Evolutionary conservation across 2,113 vertebrate species (phyloP).

Genomic region (Sylvietta virens): DNA sequence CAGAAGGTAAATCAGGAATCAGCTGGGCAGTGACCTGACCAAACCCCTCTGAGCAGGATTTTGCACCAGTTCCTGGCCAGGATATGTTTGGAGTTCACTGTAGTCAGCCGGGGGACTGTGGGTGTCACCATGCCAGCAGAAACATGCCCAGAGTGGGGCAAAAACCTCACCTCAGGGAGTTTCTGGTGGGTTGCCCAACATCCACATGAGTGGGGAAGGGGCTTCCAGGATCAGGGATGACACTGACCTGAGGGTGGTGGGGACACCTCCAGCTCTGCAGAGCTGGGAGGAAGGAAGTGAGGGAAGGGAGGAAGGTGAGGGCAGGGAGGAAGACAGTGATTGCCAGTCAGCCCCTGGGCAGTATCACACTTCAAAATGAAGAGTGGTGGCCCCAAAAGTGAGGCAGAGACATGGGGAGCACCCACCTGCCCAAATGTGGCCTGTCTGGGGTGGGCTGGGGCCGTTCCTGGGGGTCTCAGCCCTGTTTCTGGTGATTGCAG

Average conservation of each 20-base stretch:
- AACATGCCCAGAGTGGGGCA: not conserved
- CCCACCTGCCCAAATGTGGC: fast-evolving
- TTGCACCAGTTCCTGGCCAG: not conserved
- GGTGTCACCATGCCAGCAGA: not conserved
- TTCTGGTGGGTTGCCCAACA: not conserved
- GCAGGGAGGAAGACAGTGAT: not conserved
- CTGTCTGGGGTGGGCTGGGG: not conserved
- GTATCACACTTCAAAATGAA: fast-evolving
- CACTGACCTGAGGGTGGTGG: no score
- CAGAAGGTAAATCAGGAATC: constrained; percentile 30
- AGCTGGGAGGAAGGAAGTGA: no score
- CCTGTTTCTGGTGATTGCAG: not conserved
- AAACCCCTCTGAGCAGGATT: not conserved
- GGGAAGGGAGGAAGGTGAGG: not conserved
- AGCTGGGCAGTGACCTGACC: not conserved
- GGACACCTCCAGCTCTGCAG: not conserved
- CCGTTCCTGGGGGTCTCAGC: not conserved
- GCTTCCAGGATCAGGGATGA: not conserved
- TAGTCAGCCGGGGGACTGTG: not conserved
- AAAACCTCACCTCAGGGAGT: not conserved
- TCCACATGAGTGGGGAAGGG: not conserved
- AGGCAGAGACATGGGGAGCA: not conserved
- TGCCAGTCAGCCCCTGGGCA: not conserved
- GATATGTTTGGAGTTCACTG: fast-evolving
- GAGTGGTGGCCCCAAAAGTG: fast-evolving